phyloP scores from a whole-genome alignment of 2,888 invertebrate species.

The Lithophane semibrunnea region DNA sequence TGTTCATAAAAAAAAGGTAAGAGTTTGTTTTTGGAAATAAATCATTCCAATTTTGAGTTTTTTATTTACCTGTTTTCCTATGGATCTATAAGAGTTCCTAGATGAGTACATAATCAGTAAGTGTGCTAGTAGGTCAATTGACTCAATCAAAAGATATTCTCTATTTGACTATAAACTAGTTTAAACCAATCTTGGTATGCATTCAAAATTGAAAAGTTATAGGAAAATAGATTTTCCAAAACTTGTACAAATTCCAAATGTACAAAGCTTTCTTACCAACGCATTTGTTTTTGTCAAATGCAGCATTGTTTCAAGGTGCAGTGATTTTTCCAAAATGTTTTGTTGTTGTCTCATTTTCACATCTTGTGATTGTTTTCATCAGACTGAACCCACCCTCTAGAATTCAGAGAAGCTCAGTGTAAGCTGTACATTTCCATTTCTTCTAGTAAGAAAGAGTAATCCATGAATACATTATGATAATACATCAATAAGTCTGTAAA shows the following conservation, averaged over 20 bases:
- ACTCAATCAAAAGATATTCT: not conserved
- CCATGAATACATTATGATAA: not conserved
- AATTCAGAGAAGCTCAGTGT: constrained; percentile 45
- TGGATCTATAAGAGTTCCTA: not conserved
- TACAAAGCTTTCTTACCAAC: constrained; percentile 44
- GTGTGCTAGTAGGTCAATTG: not conserved
- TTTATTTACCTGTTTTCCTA: not conserved
- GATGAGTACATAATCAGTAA: constrained; percentile 14
- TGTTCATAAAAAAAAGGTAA: not conserved
- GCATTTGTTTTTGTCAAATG: constrained; percentile 43
- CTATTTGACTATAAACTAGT: not conserved
- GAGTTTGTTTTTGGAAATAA: not conserved
- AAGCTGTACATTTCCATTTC: constrained; percentile 1
- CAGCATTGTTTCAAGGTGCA: constrained; percentile 4
- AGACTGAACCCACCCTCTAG: constrained; percentile 40
- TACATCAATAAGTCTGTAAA: not conserved
- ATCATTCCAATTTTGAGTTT: not conserved
- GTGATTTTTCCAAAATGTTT: not conserved
- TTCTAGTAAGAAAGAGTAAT: not conserved
- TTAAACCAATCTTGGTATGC: constrained; percentile 29
- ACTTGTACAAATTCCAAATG: constrained; percentile 37
- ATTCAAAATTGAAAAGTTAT: constrained; percentile 22
- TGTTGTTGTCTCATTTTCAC: not conserved
- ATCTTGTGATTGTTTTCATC: constrained; percentile 5
- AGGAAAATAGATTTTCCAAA: constrained; percentile 35